Base-by-base conservation (phyloP, 2,888 invertebrate genomes). In the Cartodere bifasciata region DNA sequence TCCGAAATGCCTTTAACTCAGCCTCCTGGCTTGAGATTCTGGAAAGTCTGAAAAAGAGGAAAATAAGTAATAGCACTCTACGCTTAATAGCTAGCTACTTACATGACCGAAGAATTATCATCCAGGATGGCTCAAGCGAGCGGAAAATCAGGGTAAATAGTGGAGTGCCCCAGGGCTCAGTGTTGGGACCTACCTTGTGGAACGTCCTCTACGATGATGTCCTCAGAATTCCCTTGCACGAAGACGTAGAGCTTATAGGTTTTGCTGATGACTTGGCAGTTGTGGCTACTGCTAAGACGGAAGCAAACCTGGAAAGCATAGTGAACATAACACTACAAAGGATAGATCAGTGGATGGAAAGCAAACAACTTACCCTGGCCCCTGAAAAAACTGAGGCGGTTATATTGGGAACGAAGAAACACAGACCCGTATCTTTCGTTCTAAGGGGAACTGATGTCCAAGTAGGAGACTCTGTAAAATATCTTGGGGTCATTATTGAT, bases 141-240 rank as follows among this genome's bases (percentile, higher is more conserved):
- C 11, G 4, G 2, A 21, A 10, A 22, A 17, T 16, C 6, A 13
- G 13, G 12, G 20, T 20, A 20, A 20, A n/a, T 7, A 20, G n/a
- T 2, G 32, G 36, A 13, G 29, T 36, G 3, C 31, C 36, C 16
- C 37, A 34, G 23, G 34, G 34, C 2, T 35, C 34, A 1, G 28
- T 37, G 4, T 11, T 32, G 5, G 28, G 32, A 9, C 32, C 37
- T 1, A 14, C 22, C 9, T 20, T 36, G 17, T 34, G 33, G 30
- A 37, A 32, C 14, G 6, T 28, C 1, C n/a, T 35, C 2, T 37
- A 35, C 13, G 29, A 37, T 14, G 29, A 7, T 4, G 22, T 37
- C 4, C 12, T 37, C 1, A 12, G n/a, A 5, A 2, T 32, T 20
- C 5, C 16, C 2, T n/a, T 37, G 11, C 32, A 28, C 2, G 10